Evolutionary conservation across 64 coral and sea anemone species (phyloP), one percentile per base, ranked within the genome.

Genomic region (Actinia equina): DNA sequence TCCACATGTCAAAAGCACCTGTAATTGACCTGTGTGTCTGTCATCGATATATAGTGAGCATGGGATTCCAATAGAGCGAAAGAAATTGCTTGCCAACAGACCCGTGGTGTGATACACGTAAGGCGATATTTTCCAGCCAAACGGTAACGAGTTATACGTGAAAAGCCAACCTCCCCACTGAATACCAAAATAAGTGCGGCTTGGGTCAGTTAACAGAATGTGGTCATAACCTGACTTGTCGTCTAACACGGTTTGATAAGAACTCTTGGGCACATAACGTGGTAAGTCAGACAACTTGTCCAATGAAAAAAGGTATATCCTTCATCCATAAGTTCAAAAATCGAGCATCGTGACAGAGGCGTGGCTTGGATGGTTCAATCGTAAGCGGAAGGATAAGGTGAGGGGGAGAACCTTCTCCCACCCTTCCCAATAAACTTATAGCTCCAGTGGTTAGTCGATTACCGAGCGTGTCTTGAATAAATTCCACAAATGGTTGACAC

Each of bases 21-120:
- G 92, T 30, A 94, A 20, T 49, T 94, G 83, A 44, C 62, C 88
- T 23, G 56, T 90, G 44, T 94, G 83, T 18, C 92, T 61, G 55
- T 94, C 88, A 76, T 94, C 88, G 57, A 89, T 94, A 57, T 89
- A 94, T 4, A 94, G 44, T 6, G 65, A 57, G 70, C 88, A 94
- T 56, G 86, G 79, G 19, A 88, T 88, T 3, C 78, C 77, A 13
- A 87, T 44, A 6, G 86, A 83, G 8, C 60, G 67, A 71, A 84
- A 84, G 22, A 76, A 84, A 53, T 18, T 67, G n/a, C 58, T 84
- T 16, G 88, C 88, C 30, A 89, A 8, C 43, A 84, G 52, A 37
- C 88, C 88, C 26, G 88, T 89, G 2, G 57, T 41, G 11, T 62
- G 59, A 62, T 62, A 62, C 11, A 62, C 17, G 0, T 62, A 62